Conservation (phyloP, 2,888 invertebrate species). For the Scrobipalpa atriplicella region DNA sequence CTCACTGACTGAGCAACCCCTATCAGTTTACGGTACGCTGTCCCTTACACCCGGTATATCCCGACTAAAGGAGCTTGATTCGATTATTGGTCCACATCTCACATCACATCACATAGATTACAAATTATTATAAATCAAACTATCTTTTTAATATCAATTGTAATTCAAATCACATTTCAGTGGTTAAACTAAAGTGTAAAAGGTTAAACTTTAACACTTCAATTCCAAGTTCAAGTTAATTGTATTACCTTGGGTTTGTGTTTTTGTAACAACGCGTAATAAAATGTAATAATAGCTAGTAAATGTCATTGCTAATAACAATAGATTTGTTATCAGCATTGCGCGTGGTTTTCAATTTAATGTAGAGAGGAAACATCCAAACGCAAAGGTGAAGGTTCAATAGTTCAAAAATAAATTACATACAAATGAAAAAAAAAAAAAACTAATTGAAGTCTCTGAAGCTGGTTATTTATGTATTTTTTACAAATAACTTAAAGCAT, state of each 20-base stretch:
- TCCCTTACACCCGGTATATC: no score
- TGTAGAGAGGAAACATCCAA: not conserved
- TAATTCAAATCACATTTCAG: no score
- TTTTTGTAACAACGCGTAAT: conserved; percentile 30
- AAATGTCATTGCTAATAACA: conserved; percentile 31
- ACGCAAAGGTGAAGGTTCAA: conserved; percentile 7
- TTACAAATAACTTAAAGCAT: no score
- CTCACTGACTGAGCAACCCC: no score
- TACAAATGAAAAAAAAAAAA: not conserved
- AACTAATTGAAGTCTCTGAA: not conserved
- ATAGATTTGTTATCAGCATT: conserved; percentile 24
- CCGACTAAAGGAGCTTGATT: no score
- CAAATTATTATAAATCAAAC: no score
- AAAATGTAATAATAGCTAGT: conserved; percentile 32
- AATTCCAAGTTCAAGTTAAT: conserved; percentile 38
- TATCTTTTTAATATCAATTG: no score
- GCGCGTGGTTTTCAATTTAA: conserved; percentile 17
- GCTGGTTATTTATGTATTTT: no score
- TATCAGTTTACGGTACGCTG: no score
- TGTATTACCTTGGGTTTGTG: conserved; percentile 30
- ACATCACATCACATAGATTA: no score
- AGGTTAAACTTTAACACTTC: conserved; percentile 35
- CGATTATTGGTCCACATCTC: no score
- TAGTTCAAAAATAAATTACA: not conserved
- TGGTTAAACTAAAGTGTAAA: conserved; percentile 34